These are phyloP conservation scores for Catharus minimus DNA, from an alignment of 2,113 vertebrate genomes.

Conservation along the genomic window DNA sequence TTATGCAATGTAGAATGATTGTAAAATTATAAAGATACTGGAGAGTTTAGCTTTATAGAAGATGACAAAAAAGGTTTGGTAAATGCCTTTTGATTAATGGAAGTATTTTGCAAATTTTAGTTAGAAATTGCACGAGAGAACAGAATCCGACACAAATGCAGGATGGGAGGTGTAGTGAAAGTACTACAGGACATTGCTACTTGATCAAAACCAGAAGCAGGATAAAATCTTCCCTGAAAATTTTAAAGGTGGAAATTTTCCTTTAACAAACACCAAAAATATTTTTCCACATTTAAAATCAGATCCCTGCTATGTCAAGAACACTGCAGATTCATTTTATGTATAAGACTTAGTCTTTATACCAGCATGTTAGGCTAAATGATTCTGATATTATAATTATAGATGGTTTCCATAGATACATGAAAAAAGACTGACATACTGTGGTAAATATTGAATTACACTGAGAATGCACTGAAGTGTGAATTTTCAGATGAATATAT, in stretches of 20 bases:
- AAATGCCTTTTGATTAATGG: neutral
- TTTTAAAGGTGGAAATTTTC: neutral
- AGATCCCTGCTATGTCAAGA: neutral
- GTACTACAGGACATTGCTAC: neutral
- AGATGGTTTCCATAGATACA: conserved; percentile 50
- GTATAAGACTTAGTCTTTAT: neutral
- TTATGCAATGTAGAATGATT: neutral
- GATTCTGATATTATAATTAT: conserved; percentile 44
- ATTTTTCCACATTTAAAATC: neutral
- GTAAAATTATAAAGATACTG: neutral
- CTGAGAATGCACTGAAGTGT: neutral
- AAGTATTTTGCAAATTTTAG: neutral
- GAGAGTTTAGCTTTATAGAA: neutral
- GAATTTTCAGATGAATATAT: conserved; percentile 3
- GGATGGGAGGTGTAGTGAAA: neutral
- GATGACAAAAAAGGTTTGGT: neutral
- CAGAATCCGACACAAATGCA: neutral
- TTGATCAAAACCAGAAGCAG: neutral
- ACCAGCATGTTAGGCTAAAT: neutral
- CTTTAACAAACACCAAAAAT: neutral
- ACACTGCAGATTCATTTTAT: neutral
- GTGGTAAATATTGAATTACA: conserved; percentile 48
- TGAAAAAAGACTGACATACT: conserved; percentile 19
- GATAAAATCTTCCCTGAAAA: neutral
- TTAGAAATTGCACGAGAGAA: neutral